Conservation (phyloP, 2,113 vertebrate genomes). For the Crocuta crocuta region DNA sequence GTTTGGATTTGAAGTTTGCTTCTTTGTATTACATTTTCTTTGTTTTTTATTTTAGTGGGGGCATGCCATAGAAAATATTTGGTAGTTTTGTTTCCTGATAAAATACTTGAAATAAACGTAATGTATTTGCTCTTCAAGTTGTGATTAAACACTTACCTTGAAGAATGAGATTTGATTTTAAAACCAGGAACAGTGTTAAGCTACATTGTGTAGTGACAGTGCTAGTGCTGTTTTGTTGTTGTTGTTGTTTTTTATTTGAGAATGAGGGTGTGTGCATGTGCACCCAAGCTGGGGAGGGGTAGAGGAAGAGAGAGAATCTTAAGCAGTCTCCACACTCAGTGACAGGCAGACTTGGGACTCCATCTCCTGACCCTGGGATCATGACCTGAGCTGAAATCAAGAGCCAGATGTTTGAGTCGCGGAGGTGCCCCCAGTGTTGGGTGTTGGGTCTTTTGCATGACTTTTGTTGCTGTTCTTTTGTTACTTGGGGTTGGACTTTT, state of each 20-base stretch:
- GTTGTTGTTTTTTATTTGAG: no score
- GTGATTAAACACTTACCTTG: background rate
- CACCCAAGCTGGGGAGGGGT: no score
- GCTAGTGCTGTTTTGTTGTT: background rate
- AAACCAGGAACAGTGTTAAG: background rate
- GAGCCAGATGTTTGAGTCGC: no score
- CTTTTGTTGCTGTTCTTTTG: background rate
- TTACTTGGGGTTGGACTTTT: background rate
- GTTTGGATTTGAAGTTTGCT: slow-evolving; percentile 19
- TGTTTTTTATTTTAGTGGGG: background rate
- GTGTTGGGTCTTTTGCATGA: background rate
- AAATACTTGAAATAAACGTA: slow-evolving; percentile 4
- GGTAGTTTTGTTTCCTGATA: background rate
- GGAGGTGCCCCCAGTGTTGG: background rate
- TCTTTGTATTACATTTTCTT: slow-evolving; percentile 42
- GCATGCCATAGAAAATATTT: background rate
- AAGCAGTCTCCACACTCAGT: no score
- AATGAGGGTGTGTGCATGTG: no score
- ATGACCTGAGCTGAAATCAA: no score
- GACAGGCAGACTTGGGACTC: no score
- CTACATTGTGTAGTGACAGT: background rate
- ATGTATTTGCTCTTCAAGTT: slow-evolving; percentile 25
- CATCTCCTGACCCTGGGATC: no score
- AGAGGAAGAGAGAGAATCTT: no score
- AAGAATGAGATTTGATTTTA: slow-evolving; percentile 4